Evolutionary conservation across 1,140 invertebrate species (phyloP).

Genomic region (Nasonia vitripennis): DNA sequence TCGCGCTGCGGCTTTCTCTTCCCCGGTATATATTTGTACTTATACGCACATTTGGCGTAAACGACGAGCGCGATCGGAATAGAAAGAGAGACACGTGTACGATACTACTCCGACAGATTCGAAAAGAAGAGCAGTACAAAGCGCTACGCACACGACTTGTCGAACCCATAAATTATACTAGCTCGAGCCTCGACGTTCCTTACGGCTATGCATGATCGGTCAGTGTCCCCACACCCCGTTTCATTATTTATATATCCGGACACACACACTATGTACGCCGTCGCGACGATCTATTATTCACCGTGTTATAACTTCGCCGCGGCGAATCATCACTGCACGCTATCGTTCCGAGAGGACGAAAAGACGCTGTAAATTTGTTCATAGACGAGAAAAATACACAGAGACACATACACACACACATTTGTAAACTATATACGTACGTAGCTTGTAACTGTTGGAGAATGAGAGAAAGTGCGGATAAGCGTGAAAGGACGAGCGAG

Average conservation of each 20-base stretch:
- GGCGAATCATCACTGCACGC: too few relatives aligned
- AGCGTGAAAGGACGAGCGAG: slow-evolving; percentile 33
- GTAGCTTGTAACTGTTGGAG: slow-evolving; percentile 46
- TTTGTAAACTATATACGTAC: slow-evolving; percentile 47
- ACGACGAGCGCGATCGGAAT: not conserved
- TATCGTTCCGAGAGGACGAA: not conserved
- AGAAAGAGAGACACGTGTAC: not conserved
- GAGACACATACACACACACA: slow-evolving; percentile 14
- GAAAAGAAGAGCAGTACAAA: not conserved
- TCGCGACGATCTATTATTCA: slow-evolving; percentile 36
- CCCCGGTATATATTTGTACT: not conserved
- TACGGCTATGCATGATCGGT: slow-evolving; percentile 31
- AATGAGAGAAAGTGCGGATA: slow-evolving; percentile 7
- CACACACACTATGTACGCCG: not conserved
- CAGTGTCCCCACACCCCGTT: slow-evolving; percentile 1
- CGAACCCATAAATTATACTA: slow-evolving; percentile 11
- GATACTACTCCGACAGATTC: not conserved
- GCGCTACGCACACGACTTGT: not conserved
- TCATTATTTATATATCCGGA: slow-evolving; percentile 43
- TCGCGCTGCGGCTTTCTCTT: not conserved
- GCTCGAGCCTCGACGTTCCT: slow-evolving; percentile 13
- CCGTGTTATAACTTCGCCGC: not conserved
- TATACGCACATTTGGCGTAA: not conserved
- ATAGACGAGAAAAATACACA: slow-evolving; percentile 56
- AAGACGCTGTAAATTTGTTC: slow-evolving; percentile 71